These are phyloP conservation scores for Troides helena DNA, from an alignment of 2,888 invertebrate genomes.

Conservation along the genomic window DNA sequence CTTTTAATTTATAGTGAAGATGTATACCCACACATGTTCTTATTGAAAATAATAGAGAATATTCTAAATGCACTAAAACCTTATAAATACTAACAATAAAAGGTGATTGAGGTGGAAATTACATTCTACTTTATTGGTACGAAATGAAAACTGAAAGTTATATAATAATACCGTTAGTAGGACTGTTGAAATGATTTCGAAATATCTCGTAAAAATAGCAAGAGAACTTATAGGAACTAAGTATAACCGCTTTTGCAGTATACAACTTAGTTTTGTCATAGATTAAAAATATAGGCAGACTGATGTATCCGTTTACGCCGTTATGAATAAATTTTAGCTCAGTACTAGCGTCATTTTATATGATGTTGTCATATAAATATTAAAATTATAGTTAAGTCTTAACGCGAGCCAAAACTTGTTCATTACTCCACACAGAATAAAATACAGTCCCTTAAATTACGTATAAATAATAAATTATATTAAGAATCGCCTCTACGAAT, in stretches of 20 bases:
- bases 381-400: conserved; percentile 1
- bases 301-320: conserved; percentile 45
- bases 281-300: conserved; percentile 10
- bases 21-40: not conserved
- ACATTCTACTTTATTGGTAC: not conserved
- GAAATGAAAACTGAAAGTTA: not conserved
- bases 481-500: conserved; percentile 76
- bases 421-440: conserved; percentile 47
- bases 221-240: not conserved
- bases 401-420: conserved; percentile 45
- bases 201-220: not conserved
- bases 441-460: conserved; percentile 61
- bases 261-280: not conserved
- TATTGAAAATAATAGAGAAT: not conserved
- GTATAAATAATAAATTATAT: conserved; percentile 79
- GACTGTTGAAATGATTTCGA: too few relatives aligned
- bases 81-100: not conserved
- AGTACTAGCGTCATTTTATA: not conserved
- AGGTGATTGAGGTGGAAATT: not conserved
- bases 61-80: too few relatives aligned
- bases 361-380: conserved; percentile 6
- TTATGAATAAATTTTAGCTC: conserved; percentile 49
- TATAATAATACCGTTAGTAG: not conserved
- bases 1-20: not conserved
- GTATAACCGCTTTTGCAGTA: not conserved